These are phyloP conservation scores for Xestia ashworthii DNA, from an alignment of 2,888 invertebrate species.

Conservation along the genomic window DNA sequence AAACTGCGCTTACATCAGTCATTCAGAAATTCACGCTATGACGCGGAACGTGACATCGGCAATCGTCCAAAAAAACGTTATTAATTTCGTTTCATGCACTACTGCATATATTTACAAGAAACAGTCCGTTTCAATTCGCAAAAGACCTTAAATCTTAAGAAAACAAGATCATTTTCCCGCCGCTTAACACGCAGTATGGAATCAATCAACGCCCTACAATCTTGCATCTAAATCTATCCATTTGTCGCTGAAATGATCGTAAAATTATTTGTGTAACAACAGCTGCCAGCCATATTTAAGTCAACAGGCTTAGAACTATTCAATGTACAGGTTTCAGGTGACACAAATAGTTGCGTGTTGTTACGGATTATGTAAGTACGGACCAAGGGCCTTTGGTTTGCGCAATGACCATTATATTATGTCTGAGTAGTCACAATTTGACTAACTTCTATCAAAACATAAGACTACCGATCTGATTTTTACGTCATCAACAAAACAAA, in stretches of 20 bases:
- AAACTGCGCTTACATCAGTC: neutral
- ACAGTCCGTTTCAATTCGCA: neutral
- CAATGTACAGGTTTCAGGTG: slow-evolving; percentile 55
- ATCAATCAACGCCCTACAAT: slow-evolving; percentile 4
- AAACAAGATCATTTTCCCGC: neutral
- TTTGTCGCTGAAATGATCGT: slow-evolving; percentile 34
- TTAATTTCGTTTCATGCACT: slow-evolving; percentile 1
- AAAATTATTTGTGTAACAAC: slow-evolving; percentile 37
- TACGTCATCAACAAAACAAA: neutral
- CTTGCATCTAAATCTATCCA: slow-evolving; percentile 24
- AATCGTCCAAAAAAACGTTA: slow-evolving; percentile 3
- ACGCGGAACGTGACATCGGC: neutral
- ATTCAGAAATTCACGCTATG: neutral
- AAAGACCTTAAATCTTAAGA: neutral
- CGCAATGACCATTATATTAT: slow-evolving; percentile 24
- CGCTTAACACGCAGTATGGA: neutral
- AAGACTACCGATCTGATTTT: neutral
- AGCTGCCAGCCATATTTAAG: slow-evolving; percentile 44
- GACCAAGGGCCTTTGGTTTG: slow-evolving; percentile 49
- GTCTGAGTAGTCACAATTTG: slow-evolving; percentile 13
- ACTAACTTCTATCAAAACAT: neutral
- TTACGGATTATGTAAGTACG: slow-evolving; percentile 54
- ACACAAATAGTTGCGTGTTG: slow-evolving; percentile 52
- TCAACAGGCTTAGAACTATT: slow-evolving; percentile 43
- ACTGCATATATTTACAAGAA: neutral